Conservation (phyloP, 2,888 invertebrate species). For the Scelioninae gen. 1 region DNA sequence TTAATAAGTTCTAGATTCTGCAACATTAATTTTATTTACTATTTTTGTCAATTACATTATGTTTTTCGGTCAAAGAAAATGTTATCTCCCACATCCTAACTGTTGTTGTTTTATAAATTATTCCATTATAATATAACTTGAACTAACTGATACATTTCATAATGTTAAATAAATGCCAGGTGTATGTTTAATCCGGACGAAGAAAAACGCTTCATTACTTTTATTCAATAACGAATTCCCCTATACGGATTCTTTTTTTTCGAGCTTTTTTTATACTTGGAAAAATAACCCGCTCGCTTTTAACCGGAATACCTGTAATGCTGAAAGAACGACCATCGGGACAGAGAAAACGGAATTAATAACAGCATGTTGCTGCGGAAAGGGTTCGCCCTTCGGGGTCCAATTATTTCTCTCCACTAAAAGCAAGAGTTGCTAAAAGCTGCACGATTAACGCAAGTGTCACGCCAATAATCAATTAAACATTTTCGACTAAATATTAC, state of each 20-base stretch:
- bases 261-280: too few species aligned
- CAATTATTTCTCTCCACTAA: conserved; percentile 61
- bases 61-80: too few species aligned
- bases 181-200: conserved; percentile 57
- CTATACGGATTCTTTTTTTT: conserved; percentile 25
- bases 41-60: too few species aligned
- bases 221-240: conserved; percentile 49
- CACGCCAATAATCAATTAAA: conserved; percentile 23
- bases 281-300: conserved; percentile 51
- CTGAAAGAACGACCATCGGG: conserved; percentile 44
- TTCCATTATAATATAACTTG: too few species aligned
- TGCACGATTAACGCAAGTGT: conserved; percentile 57
- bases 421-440: conserved; percentile 57
- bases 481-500: not conserved
- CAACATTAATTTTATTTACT: too few species aligned
- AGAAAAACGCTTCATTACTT: conserved; percentile 46
- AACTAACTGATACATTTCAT: conserved; percentile 57
- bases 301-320: conserved; percentile 36
- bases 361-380: conserved; percentile 52
- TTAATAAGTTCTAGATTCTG: too few species aligned
- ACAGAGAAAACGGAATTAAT: conserved; percentile 65
- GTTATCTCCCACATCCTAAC: too few species aligned
- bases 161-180: conserved; percentile 61
- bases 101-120: too few species aligned
- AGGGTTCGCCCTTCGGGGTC: conserved; percentile 62